These are phyloP conservation scores for Peromyscus melanophrys DNA, from an alignment of 2,797 vertebrate species.

Conservation along the genomic window DNA sequence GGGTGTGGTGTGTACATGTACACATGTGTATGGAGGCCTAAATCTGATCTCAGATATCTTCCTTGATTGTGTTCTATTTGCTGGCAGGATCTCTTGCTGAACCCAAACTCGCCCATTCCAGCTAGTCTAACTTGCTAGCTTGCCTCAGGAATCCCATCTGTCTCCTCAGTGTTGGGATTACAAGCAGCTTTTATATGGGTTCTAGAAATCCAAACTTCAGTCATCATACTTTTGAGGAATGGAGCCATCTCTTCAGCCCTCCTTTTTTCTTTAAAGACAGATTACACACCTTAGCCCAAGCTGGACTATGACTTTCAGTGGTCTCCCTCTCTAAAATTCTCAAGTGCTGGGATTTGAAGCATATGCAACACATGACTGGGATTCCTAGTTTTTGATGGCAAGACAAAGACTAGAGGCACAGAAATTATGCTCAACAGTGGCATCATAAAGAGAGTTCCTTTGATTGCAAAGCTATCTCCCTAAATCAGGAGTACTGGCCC, in stretches of 20 bases:
- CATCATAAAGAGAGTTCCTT: not conserved
- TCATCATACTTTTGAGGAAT: not conserved
- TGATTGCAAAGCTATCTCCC: not conserved
- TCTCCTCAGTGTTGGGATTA: not conserved
- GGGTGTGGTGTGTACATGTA: not conserved
- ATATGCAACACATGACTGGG: not conserved
- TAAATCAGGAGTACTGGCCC: not conserved
- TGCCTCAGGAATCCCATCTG: not conserved
- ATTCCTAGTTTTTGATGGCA: constrained; percentile 16
- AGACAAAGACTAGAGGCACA: not conserved
- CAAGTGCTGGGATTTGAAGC: not conserved
- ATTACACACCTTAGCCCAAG: not conserved
- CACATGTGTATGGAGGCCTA: not conserved
- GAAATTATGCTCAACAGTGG: not conserved
- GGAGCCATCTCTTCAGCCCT: not conserved
- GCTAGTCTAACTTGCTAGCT: not conserved
- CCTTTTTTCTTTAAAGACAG: not conserved
- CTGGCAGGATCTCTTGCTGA: not conserved
- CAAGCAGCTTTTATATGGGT: not conserved
- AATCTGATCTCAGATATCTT: not conserved
- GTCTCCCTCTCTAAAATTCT: not conserved
- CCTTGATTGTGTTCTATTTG: not conserved
- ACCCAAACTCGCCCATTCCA: not conserved
- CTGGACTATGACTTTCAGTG: not conserved
- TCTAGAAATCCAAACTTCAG: not conserved